Evolutionary conservation across 2,797 vertebrate species (phyloP), one percentile per base, ranked within the genome.

Genomic region (Lithobates sylvaticus): DNA sequence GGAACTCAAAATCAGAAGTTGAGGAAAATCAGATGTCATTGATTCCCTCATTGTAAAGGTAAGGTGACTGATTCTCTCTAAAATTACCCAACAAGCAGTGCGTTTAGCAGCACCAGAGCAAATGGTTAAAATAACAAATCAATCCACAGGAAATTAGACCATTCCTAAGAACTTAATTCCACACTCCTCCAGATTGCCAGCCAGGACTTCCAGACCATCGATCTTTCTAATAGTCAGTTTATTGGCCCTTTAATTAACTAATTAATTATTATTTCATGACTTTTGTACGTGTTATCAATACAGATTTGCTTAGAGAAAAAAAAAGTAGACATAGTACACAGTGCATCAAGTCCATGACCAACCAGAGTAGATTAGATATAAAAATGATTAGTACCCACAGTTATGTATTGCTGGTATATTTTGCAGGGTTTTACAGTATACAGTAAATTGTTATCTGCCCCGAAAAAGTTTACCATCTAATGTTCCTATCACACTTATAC

Each of bases 141-240:
- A 83, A 39, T 78, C 27, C 42, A 64, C 32, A 6, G 80, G 27
- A 73, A 86, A 77, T 73, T 23, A 70, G 58, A 36, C 23, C 58
- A 78, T 58, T 78, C 29, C 36, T 83, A 69, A 69, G 27, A 86
- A 86, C 39, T 50, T 73, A 69, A 86, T 86, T 67, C 68, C 58
- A 44, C 10, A 86, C 54, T 78, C 67, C 58, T 74, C 42, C 67
- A 58, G 29, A 32, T 83, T 69, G 29, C 23, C 21, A 23, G 54
- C 27, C 74, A 34, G 47, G 68, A 26, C 42, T 74, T 74, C 39
- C 61, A 83, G 39, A 78, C 15, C 75, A 87, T 87, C 76, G 81
- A 83, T 87, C 81, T 78, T 83, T 83, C 80, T 87, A 83, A 87
- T 83, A 87, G 75, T 73, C 85, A 76, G 74, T 78, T 83, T 87